Evolutionary conservation across 2,113 vertebrate species (phyloP).

Genomic region (Pungitius pungitius): DNA sequence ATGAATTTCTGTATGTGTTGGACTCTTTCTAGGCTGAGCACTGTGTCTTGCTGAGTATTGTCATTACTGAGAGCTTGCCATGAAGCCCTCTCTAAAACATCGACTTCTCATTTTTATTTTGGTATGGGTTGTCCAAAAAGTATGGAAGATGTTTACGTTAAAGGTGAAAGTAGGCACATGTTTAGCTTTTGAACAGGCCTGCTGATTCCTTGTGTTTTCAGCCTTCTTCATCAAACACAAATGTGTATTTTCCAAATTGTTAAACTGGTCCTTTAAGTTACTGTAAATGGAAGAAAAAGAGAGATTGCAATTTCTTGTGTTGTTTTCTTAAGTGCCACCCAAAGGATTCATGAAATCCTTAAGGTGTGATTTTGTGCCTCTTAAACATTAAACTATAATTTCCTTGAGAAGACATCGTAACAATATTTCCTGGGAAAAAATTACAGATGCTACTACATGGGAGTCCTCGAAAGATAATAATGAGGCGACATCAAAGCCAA

Average conservation of each 20-base stretch:
- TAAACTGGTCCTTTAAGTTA: neutral
- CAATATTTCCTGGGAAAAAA: constrained; percentile 27
- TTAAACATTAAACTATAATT: constrained; percentile 24
- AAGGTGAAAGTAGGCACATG: neutral
- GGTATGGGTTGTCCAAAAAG: neutral
- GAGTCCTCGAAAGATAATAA: constrained; percentile 46
- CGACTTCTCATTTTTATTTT: neutral
- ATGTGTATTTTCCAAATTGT: neutral
- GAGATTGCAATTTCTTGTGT: neutral
- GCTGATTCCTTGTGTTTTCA: neutral
- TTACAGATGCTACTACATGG: constrained; percentile 26
- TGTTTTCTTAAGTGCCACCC: neutral
- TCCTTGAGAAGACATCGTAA: constrained; percentile 11
- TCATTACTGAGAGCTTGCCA: neutral
- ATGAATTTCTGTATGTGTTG: neutral
- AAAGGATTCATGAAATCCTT: neutral
- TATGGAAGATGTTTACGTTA: neutral
- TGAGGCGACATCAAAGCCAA: constrained; percentile 45
- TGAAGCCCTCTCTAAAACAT: neutral
- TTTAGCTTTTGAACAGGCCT: neutral
- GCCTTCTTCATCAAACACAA: neutral
- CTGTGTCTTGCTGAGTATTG: neutral
- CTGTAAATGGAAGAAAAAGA: neutral
- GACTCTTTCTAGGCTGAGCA: neutral
- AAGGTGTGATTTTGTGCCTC: neutral